Evolutionary conservation across 1,140 invertebrate genomes (phyloP).

Genomic region (Cataglyphis hispanica): DNA sequence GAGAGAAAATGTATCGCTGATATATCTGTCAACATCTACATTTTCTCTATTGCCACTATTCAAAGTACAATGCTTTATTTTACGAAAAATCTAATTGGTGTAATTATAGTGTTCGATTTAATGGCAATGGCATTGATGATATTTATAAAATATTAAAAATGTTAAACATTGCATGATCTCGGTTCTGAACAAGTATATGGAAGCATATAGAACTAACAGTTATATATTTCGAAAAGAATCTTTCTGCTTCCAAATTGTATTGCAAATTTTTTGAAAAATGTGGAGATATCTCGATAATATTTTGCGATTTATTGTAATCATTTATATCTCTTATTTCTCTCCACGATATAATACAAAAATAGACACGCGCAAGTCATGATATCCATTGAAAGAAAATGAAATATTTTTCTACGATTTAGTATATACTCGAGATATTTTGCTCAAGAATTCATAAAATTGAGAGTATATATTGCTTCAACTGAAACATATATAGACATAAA

Average conservation of each 20-base stretch:
- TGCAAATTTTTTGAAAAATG: neutral
- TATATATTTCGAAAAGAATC: neutral
- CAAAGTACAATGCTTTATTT: neutral
- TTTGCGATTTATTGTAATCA: conserved; percentile 21
- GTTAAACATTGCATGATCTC: conserved; percentile 1
- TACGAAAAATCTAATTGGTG: conserved; percentile 6
- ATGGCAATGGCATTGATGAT: neutral
- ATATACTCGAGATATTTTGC: conserved; percentile 20
- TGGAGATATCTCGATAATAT: neutral
- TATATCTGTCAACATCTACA: neutral
- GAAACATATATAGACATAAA: neutral
- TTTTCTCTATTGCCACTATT: conserved; percentile 16
- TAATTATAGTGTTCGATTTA: conserved; percentile 1
- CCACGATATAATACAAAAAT: neutral
- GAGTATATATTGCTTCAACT: neutral
- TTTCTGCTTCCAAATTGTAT: conserved; percentile 30
- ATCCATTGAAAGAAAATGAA: conserved; percentile 1
- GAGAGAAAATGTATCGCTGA: conserved; percentile 24
- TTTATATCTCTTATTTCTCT: conserved; percentile 15
- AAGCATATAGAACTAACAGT: neutral
- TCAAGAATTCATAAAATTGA: conserved; percentile 27
- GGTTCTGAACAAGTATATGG: neutral
- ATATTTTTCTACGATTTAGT: neutral
- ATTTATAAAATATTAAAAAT: conserved; percentile 5
- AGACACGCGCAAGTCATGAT: neutral